Conservation (phyloP, 2,888 invertebrate genomes). For the Cheilosia variabilis region DNA sequence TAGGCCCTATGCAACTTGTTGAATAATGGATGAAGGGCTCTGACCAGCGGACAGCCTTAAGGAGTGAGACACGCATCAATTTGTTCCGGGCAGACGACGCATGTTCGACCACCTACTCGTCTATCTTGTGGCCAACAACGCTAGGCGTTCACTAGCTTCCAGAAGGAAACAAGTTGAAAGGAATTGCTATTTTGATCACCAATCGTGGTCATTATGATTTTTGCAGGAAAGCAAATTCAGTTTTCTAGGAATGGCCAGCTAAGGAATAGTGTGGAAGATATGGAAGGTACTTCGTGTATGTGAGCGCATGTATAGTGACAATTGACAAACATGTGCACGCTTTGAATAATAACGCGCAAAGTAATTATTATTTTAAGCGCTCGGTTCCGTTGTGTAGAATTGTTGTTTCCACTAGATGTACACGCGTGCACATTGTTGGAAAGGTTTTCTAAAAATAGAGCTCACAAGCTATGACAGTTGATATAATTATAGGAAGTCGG, state of each 20-base stretch:
- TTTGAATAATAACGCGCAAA: conserved; percentile 57
- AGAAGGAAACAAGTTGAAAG: conserved; percentile 49
- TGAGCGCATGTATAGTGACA: conserved; percentile 28
- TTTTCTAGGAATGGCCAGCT: conserved; percentile 60
- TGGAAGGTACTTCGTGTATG: conserved; percentile 22
- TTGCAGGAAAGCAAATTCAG: conserved; percentile 53
- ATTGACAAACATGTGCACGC: conserved; percentile 61
- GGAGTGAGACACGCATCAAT: conserved; percentile 35
- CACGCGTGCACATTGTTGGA: conserved; percentile 22
- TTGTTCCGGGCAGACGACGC: conserved; percentile 66
- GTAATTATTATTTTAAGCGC: conserved; percentile 68
- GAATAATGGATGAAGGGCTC: conserved; percentile 58
- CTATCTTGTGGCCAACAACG: neutral
- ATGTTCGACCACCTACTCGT: conserved; percentile 42
- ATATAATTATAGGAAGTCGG: conserved; percentile 15
- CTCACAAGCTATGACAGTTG: neutral
- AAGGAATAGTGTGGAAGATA: conserved; percentile 33
- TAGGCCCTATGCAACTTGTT: conserved; percentile 13
- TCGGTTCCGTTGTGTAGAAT: conserved; percentile 59
- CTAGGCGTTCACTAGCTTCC: conserved; percentile 25
- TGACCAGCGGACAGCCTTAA: conserved; percentile 23
- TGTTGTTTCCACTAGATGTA: conserved; percentile 26
- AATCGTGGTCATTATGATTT: conserved; percentile 34
- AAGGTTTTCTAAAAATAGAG: conserved; percentile 50
- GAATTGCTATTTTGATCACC: conserved; percentile 63